Base-by-base conservation (phyloP, 2,888 invertebrate species). In the Idaea straminata region DNA sequence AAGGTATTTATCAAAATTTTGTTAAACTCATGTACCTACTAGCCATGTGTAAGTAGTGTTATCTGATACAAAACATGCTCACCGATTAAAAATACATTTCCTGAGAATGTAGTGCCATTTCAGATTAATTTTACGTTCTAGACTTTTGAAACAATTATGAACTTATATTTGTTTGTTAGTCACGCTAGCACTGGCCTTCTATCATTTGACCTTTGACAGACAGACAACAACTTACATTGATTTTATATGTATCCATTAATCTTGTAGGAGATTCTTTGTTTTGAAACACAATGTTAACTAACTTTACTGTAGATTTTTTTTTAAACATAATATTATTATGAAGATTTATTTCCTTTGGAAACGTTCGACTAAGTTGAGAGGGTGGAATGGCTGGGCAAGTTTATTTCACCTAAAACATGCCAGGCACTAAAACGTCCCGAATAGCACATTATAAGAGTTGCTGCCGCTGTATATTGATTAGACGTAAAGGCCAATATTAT, bases 131-230 rank as follows among this genome's bases (percentile, higher is more conserved):
- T 68, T 69, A 47, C 47, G 10, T 4, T 69, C 0, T 67, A 66
- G 71, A 64, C 66, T 66, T 72, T 64, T 4, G 65, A 69, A 57
- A 62, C 59, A 57, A 65, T 69, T 71, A 47, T 13, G 47, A 47
- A 47, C 47, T 13, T 47, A 13, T 3, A 13, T 47, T 47, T 68
- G 70, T 71, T 74, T 71, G 66, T 74, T 72, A 77, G 74, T 75
- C 71, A 72, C 74, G 74, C 72, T 71, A 75, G 66, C 60, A 64
- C 38, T 74, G 75, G 77, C 78, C 79, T 79, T 77, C 73, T 66
- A 66, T 65, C 66, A 72, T 57, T 63, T 79, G 82, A 78, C 81
- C 82, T 81, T 75, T 73, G 64, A 69, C 65, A 62, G 64, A 71
- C 65, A 74, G 68, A 70, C 73, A 66, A 69, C 69, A 71, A 65